phyloP scores from a whole-genome alignment of 2,797 vertebrate species.

The Alfaro cultratus region DNA sequence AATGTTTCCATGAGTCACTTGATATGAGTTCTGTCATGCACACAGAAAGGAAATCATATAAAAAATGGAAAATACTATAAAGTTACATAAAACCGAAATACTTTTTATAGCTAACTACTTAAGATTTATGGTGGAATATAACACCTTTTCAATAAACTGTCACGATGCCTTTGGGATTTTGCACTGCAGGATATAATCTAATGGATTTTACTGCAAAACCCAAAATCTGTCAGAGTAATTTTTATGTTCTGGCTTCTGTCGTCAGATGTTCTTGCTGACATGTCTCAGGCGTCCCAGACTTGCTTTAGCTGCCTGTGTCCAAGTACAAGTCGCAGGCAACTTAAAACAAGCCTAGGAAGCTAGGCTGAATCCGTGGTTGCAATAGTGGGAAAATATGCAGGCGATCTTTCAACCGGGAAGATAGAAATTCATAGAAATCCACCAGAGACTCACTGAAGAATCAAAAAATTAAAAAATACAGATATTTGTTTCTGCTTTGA shows the following conservation, averaged over 20 bases:
- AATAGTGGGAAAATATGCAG: not conserved
- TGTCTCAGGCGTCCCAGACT: conserved; percentile 86
- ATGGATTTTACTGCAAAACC: not conserved
- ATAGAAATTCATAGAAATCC: conserved; percentile 6
- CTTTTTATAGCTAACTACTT: not conserved
- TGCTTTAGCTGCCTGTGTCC: conserved; percentile 98
- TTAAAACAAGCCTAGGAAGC: conserved; percentile 92
- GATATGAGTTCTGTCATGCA: conserved; percentile 19
- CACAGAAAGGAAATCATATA: not conserved
- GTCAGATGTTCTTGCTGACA: conserved; percentile 7
- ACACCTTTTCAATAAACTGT: not conserved
- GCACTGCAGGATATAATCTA: not conserved
- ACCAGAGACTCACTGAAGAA: not conserved
- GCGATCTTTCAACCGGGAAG: not conserved
- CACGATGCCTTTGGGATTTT: not conserved
- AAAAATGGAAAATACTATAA: not conserved
- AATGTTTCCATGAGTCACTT: conserved; percentile 11
- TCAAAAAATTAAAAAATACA: conserved; percentile 2
- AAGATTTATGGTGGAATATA: not conserved
- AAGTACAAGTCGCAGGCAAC: conserved; percentile 88
- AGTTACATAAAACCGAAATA: not conserved
- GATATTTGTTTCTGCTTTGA: not conserved
- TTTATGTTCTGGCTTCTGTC: not conserved
- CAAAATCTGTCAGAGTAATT: not conserved
- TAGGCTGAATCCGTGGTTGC: conserved; percentile 37